Evolutionary conservation across 2,797 vertebrate species (phyloP).

Genomic region (Amblyraja radiata): DNA sequence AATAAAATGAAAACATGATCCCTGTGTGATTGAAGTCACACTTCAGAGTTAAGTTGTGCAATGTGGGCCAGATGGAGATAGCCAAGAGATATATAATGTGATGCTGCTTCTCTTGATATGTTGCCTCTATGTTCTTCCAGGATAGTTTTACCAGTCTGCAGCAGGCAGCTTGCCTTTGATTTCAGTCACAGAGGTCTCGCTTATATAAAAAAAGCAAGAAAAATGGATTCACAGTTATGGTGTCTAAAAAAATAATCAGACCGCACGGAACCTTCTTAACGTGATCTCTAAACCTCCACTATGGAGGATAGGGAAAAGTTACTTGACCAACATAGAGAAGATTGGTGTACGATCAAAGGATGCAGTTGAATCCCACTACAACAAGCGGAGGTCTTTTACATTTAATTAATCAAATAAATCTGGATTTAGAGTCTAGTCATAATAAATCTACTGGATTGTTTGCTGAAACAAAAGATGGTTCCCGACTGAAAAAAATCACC

Average conservation of each 20-base stretch:
- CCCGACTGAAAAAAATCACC: too few species aligned
- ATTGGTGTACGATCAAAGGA: too few species aligned
- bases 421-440: too few species aligned
- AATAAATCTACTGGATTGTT: too few species aligned
- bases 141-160: not conserved
- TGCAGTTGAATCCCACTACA: too few species aligned
- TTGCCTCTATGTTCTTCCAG: not conserved
- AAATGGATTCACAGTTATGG: not conserved
- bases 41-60: conserved; percentile 13
- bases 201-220: not conserved
- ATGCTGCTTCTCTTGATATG: not conserved
- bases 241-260: not conserved
- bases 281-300: too few species aligned
- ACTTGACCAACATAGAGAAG: too few species aligned
- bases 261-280: not conserved
- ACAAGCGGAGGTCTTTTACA: too few species aligned
- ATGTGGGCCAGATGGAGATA: not conserved
- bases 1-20: not conserved
- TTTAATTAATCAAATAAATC: too few species aligned
- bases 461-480: too few species aligned
- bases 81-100: not conserved
- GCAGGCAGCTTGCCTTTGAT: not conserved
- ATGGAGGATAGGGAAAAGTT: too few species aligned
- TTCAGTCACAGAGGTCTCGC: not conserved
- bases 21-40: not conserved